phyloP scores from a whole-genome alignment of 2,797 vertebrate genomes.

The Coracias cyanogaster region DNA sequence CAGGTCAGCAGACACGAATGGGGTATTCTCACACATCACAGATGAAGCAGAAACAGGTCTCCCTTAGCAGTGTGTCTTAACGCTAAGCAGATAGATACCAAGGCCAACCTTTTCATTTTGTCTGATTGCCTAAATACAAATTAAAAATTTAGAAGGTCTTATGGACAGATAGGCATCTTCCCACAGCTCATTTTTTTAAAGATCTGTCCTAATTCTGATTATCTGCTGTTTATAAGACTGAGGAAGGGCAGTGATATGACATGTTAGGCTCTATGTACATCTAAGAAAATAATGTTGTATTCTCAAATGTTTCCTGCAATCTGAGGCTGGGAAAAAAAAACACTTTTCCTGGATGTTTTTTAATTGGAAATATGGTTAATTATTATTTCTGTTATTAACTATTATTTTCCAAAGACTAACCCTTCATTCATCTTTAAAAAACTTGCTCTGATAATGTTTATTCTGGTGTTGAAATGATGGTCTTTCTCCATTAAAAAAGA shows the following conservation, averaged over 20 bases:
- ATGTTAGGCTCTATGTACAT: fast-evolving
- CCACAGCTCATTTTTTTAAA: background rate
- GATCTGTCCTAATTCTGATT: background rate
- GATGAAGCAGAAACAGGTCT: background rate
- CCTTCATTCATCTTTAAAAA: background rate
- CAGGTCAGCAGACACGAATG: background rate
- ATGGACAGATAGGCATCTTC: background rate
- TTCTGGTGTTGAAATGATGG: background rate
- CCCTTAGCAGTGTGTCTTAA: background rate
- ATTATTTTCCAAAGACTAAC: background rate
- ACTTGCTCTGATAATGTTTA: background rate
- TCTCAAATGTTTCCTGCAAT: background rate
- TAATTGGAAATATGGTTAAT: background rate
- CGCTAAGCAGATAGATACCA: background rate
- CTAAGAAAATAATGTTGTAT: background rate
- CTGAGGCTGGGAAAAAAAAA: background rate
- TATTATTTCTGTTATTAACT: no score
- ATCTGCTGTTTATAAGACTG: background rate
- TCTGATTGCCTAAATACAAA: background rate
- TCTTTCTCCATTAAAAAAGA: background rate
- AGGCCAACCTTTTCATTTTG: background rate
- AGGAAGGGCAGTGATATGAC: background rate
- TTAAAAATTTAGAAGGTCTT: background rate
- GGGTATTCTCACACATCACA: background rate
- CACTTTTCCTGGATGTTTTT: background rate